phyloP scores from a whole-genome alignment of 2,888 invertebrate species.

The Keiferia lycopersicella region DNA sequence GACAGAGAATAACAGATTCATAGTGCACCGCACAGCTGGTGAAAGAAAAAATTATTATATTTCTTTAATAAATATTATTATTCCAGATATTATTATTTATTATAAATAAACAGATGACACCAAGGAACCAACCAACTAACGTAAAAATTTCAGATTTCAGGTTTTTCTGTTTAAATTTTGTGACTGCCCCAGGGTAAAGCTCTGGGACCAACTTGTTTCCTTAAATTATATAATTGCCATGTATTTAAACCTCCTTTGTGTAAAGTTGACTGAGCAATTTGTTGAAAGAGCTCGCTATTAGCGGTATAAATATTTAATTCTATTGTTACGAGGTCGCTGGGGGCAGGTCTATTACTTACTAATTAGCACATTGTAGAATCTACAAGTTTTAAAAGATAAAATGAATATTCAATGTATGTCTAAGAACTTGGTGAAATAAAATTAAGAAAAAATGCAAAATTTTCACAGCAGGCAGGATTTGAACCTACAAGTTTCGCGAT shows the following conservation, averaged over 20 bases:
- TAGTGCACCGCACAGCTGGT: too few relatives aligned
- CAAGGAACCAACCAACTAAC: too few relatives aligned
- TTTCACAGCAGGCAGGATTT: too few relatives aligned
- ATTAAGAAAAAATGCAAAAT: too few relatives aligned
- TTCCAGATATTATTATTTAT: too few relatives aligned
- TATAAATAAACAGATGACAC: too few relatives aligned
- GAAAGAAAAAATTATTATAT: too few relatives aligned
- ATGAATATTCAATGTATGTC: too few relatives aligned
- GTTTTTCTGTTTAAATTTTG: not conserved
- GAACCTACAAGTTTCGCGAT: too few relatives aligned
- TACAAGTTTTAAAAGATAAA: not conserved
- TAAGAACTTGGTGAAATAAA: too few relatives aligned
- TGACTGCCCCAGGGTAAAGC: not conserved
- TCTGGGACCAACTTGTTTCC: not conserved
- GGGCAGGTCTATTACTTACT: conserved; percentile 28
- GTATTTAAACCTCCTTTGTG: conserved; percentile 3
- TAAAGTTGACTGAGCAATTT: conserved; percentile 57
- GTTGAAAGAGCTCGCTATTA: conserved; percentile 62
- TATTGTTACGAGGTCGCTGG: conserved; percentile 48
- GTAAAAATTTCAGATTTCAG: not conserved
- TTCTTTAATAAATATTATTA: too few relatives aligned
- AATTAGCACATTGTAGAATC: conserved; percentile 17
- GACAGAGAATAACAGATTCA: not conserved
- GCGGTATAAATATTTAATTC: conserved; percentile 60
- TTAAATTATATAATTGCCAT: conserved; percentile 32